Percentiles rank a stretch among this genome's conserved stretches.
Conservation (phyloP, 2,888 invertebrate species). For the Myathropa florea region DNA sequence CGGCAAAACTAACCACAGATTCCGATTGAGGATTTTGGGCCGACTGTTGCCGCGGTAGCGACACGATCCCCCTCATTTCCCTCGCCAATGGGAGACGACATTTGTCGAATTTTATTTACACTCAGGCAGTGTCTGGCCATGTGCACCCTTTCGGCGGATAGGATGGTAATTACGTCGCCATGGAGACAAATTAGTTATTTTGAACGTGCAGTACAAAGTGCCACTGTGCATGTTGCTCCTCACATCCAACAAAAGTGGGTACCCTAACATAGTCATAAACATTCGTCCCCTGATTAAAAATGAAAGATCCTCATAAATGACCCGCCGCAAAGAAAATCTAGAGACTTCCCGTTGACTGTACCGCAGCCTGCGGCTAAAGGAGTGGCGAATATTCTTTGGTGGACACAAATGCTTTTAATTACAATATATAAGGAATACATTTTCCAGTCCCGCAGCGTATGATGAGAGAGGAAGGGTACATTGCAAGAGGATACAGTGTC, state of each 20-base stretch:
- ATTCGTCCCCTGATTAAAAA: slow-evolving; percentile 17
- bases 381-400: neutral
- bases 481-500: slow-evolving; percentile 54
- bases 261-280: neutral
- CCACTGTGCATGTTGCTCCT: neutral
- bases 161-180: neutral
- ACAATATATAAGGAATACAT: slow-evolving; percentile 56
- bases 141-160: slow-evolving; percentile 6
- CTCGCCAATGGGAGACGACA: neutral
- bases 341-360: neutral
- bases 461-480: neutral
- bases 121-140: neutral
- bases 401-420: slow-evolving; percentile 52
- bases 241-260: neutral
- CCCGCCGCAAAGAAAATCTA: slow-evolving; percentile 21
- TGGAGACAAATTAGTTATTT: slow-evolving; percentile 22
- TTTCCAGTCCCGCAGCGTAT: neutral
- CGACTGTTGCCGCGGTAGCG: neutral
- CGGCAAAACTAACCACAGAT: slow-evolving; percentile 21
- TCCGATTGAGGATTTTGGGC: slow-evolving; percentile 10
- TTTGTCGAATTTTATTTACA: slow-evolving; percentile 33
- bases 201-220: neutral
- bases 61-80: neutral
- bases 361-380: neutral
- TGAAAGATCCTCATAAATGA: slow-evolving; percentile 30